Base-by-base conservation (phyloP, 2,797 vertebrate species). In the Masticophis lateralis region DNA sequence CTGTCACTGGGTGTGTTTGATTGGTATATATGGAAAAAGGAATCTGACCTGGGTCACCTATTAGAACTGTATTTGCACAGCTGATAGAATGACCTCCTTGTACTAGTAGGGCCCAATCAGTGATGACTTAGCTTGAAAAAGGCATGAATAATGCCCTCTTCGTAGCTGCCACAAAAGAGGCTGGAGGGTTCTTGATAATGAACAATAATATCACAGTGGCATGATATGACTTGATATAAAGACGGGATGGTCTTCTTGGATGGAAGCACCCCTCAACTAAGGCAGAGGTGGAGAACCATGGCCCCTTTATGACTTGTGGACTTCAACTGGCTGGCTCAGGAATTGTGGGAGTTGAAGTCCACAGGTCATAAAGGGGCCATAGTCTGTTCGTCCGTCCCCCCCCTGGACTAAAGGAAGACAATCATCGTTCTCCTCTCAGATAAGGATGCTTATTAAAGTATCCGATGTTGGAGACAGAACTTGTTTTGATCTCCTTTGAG, bases 331-430 rank as follows among this genome's bases (percentile, higher is more conserved):
- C 0, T 66, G 63, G 63, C 63, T 66, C 27, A 28, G 63, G 63
- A 66, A n/a, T n/a, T 66, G 5, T n/a, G 63, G 28, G 63, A 66
- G 28, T n/a, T 66, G 12, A 66, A 66, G 63, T 14, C 5, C 63
- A n/a, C 28, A 66, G 5, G 12, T 66, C 28, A 66, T 66, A 66
- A n/a, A n/a, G 0, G 28, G 28, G 63, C 28, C 63, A 16, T 2
- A n/a, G 28, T n/a, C n/a, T 27, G 4, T 4, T 4, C 5, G 0
- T n/a, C 61, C n/a, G n/a, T n/a, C 12, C 11, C 12, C 5, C 1
- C 28, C 61, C 63, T 6, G 5, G 16, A 61, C 60, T 87, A 28
- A 53, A 13, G 53, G 27, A 53, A 51, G 12, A 13, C 28, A 55
- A 28, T 55, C 27, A 55, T 13, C 86, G 5, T 0, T 14, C 32